A percentile compares a stretch with the other conserved stretches of the same genome.
Evolutionary conservation across 2,797 vertebrate genomes (phyloP).

Genomic region (Pseudochromis fuscus): DNA sequence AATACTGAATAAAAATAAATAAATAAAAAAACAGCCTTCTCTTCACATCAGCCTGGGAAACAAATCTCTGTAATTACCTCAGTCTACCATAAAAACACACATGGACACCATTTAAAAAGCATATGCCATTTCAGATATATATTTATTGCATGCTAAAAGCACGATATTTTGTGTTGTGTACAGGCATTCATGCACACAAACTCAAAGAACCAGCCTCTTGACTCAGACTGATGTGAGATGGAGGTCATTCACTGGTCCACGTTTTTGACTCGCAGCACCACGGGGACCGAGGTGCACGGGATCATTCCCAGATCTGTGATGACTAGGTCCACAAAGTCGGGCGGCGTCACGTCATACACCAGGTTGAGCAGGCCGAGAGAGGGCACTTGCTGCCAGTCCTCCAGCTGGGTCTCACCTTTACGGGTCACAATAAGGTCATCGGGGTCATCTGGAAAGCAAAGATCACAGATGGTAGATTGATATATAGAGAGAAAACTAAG

Average conservation of each 20-base stretch:
- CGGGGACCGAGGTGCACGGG: constrained; percentile 97
- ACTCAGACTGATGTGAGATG: constrained; percentile 9
- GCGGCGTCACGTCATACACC: constrained; percentile 96
- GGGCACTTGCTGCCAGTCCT: constrained; percentile 88
- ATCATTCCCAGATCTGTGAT: constrained; percentile 99
- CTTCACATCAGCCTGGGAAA: neutral
- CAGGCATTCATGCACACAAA: constrained; percentile 36
- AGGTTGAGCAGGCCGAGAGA: constrained; percentile 93
- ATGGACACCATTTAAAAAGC: constrained; percentile 69
- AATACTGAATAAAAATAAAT: neutral
- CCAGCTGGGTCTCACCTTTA: constrained; percentile 86
- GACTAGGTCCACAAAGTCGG: constrained; percentile 96
- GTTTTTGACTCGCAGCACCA: constrained; percentile 96
- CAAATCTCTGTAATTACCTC: constrained; percentile 16
- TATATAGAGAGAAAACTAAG: neutral
- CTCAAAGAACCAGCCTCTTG: constrained; percentile 20
- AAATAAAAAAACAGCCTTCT: neutral
- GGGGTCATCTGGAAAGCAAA: constrained; percentile 87
- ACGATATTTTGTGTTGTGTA: constrained; percentile 63
- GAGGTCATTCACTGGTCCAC: constrained; percentile 88
- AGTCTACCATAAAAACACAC: constrained; percentile 53
- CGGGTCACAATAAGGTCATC: constrained; percentile 91
- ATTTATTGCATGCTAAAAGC: constrained; percentile 85
- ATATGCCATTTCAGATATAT: constrained; percentile 78
- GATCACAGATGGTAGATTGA: neutral